These are phyloP conservation scores for Eulemur rubriventer DNA, from an alignment of 2,797 vertebrate species.

Conservation along the genomic window DNA sequence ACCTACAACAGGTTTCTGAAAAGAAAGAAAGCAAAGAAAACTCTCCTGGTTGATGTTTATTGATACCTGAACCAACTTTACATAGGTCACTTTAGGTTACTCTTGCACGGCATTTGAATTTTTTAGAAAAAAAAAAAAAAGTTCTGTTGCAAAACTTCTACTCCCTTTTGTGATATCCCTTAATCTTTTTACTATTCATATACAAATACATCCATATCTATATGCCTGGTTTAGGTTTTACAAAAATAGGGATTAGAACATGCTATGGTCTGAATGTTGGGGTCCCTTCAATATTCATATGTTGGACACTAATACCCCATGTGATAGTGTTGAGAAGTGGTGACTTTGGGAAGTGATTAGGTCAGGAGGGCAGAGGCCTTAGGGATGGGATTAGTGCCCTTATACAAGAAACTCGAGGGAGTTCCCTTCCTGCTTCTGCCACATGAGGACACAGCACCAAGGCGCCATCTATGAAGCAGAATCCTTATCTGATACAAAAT, in stretches of 20 bases:
- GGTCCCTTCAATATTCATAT: not conserved
- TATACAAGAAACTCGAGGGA: not conserved
- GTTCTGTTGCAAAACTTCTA: not conserved
- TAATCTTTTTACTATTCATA: conserved; percentile 19
- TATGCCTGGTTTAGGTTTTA: conserved; percentile 19
- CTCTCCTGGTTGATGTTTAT: not conserved
- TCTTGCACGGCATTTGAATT: not conserved
- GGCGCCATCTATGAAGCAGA: not conserved
- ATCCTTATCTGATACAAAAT: not conserved
- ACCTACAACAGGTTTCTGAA: not conserved
- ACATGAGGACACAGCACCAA: not conserved
- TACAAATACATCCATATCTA: not conserved
- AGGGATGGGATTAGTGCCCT: not conserved
- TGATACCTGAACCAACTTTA: not conserved
- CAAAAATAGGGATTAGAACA: not conserved
- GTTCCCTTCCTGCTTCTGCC: not conserved
- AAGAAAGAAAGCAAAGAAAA: conserved; percentile 12
- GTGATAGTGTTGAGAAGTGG: not conserved
- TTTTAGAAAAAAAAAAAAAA: not conserved
- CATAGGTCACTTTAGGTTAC: not conserved
- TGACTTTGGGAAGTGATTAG: not conserved
- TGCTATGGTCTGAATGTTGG: not conserved
- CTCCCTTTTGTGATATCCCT: not conserved
- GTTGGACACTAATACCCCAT: not conserved
- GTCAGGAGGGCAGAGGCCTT: not conserved